Evolutionary conservation across 2,888 invertebrate species (phyloP), one percentile per base, ranked within the genome.

Genomic region (Eupithecia tripunctaria): DNA sequence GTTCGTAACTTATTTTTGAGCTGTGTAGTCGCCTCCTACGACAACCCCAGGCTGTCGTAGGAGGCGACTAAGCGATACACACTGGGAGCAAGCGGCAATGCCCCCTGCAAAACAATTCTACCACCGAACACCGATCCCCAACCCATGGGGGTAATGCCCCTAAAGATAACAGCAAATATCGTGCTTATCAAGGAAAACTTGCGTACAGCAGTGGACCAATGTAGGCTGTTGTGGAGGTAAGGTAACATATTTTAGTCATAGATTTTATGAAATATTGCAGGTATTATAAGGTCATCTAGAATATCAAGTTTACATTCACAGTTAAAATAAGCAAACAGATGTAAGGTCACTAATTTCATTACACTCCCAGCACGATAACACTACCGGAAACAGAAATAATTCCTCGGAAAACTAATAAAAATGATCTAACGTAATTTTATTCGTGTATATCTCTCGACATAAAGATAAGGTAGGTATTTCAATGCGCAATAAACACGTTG

Each of bases 401-500:
- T 76, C 68, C 68, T 74, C 68, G 65, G 72, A 77, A 76, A 63
- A 71, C 77, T 79, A 83, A 84, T 80, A 79, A 82, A 85, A 84
- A 85, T 88, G 86, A 89, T 83, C 71, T 81, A 88, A 81, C 79
- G 73, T 86, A 82, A 87, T 88, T 84, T 83, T 84, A 89, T 89
- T 84, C 86, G 80, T 84, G 83, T 73, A 84, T 82, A 82, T 81
- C 77, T 80, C 82, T 82, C 79, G 81, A 84, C 82, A 80, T 85
- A 83, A 77, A 81, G 84, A 86, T 82, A 84, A 84, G 85, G 88
- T 85, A 86, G 84, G 85, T 84, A 86, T 86, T 87, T 85, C 86
- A 82, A 85, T 84, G 85, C 84, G 86, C 88, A 86, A 91, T 92
- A 90, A 93, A 91, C 93, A 92, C 89, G 89, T 90, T 89, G 89